Conservation (phyloP, 2,113 vertebrate genomes). For the Rhea americana region DNA sequence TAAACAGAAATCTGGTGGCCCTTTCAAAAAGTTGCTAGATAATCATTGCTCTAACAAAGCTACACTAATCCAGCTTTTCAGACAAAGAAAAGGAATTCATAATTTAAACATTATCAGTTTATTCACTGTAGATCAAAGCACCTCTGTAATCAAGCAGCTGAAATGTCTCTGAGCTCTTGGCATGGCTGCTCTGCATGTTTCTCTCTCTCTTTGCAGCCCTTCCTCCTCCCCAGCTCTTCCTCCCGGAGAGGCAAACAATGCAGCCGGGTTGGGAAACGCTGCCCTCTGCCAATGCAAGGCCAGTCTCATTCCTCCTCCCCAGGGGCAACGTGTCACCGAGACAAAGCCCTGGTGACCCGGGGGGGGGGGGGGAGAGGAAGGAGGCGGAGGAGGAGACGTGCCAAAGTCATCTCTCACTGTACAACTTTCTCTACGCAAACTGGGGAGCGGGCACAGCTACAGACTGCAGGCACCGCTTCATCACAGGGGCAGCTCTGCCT, state of each 20-base stretch:
- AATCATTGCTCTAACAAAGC: conserved; percentile 15
- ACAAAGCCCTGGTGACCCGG: background rate
- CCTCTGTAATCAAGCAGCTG: conserved; percentile 15
- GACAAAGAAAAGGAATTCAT: conserved; percentile 32
- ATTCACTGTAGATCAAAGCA: conserved; percentile 45
- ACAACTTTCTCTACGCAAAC: background rate
- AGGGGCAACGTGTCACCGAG: background rate
- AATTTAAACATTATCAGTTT: conserved; percentile 35
- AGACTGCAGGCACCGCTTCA: background rate
- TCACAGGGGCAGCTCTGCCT: background rate
- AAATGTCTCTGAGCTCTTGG: conserved; percentile 18
- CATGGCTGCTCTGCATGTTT: background rate
- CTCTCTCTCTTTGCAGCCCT: background rate
- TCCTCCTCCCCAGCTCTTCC: conserved; percentile 10
- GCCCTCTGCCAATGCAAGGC: background rate
- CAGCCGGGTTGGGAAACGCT: background rate
- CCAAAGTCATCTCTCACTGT: background rate
- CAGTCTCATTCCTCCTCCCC: background rate
- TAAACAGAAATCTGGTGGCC: background rate
- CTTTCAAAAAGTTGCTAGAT: background rate
- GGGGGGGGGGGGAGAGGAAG: no score
- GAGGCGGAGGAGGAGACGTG: background rate
- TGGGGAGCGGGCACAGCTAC: background rate
- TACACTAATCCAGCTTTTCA: background rate
- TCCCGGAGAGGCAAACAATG: background rate